Percentiles rank a stretch among this genome's conserved stretches.
phyloP scores from a whole-genome alignment of 2,888 invertebrate genomes.

The Stenoptilia bipunctidactyla region DNA sequence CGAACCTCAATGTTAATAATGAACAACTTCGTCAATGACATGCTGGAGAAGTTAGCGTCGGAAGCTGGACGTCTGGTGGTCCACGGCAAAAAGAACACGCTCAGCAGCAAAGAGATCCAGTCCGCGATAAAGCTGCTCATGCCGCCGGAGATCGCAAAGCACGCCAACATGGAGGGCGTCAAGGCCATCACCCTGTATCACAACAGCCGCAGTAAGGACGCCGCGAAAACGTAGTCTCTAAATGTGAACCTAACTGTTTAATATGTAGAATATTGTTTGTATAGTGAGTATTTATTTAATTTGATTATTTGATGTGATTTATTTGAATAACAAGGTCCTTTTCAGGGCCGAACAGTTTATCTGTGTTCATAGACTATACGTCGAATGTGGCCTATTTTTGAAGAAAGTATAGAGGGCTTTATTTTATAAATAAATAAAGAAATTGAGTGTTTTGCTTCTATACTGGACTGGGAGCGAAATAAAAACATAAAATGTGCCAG shows the following conservation, averaged over 20 bases:
- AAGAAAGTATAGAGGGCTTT: too few relatives aligned
- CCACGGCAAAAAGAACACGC: slow-evolving; percentile 74
- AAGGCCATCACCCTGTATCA: slow-evolving; percentile 61
- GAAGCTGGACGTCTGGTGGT: slow-evolving; percentile 76
- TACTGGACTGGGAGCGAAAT: too few relatives aligned
- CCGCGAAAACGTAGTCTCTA: slow-evolving; percentile 4
- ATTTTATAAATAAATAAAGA: too few relatives aligned
- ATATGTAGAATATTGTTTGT: neutral
- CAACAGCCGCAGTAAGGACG: slow-evolving; percentile 30
- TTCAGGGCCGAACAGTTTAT: neutral
- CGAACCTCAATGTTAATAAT: slow-evolving; percentile 80
- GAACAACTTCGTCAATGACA: slow-evolving; percentile 82
- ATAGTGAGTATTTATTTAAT: slow-evolving; percentile 1
- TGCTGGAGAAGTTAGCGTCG: slow-evolving; percentile 78
- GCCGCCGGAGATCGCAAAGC: slow-evolving; percentile 80
- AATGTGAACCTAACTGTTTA: slow-evolving; percentile 4
- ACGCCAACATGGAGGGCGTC: slow-evolving; percentile 77
- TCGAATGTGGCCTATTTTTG: too few relatives aligned
- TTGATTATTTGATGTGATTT: neutral
- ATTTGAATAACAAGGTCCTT: neutral
- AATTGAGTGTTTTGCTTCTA: too few relatives aligned
- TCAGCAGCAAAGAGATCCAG: slow-evolving; percentile 78
- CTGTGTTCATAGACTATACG: too few relatives aligned
- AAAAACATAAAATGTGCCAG: too few relatives aligned
- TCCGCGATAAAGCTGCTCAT: slow-evolving; percentile 76